phyloP scores from a whole-genome alignment of 2,113 vertebrate genomes.

The Corythaeola cristata region DNA sequence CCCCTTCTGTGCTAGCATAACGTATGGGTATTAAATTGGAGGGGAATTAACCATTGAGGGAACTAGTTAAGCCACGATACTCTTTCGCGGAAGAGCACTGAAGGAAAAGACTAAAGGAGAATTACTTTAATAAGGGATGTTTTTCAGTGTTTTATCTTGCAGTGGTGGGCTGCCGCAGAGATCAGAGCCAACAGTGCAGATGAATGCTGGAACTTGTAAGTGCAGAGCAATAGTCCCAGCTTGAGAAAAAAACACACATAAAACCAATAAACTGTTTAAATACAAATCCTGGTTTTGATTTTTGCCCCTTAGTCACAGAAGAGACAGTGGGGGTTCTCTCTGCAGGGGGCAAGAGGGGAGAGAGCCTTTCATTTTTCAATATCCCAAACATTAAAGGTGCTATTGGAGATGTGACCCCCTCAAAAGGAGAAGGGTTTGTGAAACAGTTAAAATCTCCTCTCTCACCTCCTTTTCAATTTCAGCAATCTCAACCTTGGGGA shows the following conservation, averaged over 20 bases:
- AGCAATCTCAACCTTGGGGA: not conserved
- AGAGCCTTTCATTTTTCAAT: not conserved
- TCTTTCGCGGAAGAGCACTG: constrained; percentile 27
- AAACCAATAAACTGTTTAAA: constrained; percentile 27
- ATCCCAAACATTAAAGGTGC: not conserved
- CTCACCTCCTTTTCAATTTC: constrained; percentile 16
- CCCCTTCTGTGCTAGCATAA: not conserved
- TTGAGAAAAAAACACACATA: constrained; percentile 23
- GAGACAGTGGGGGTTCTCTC: not conserved
- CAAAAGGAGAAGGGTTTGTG: not conserved
- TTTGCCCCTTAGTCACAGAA: not conserved
- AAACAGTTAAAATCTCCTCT: constrained; percentile 9
- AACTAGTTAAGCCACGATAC: constrained; percentile 1
- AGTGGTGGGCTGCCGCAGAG: not conserved
- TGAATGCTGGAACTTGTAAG: not conserved
- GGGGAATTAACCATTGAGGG: not conserved
- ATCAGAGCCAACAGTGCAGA: not conserved
- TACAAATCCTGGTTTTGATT: constrained; percentile 28
- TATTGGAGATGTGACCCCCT: not conserved
- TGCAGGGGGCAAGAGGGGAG: not conserved
- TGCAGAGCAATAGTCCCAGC: constrained; percentile 45
- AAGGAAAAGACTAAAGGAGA: not conserved
- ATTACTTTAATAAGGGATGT: not conserved
- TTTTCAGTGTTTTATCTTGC: constrained; percentile 3
- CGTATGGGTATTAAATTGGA: not conserved